Percentiles rank a stretch among this genome's conserved stretches.
Evolutionary conservation across 2,113 vertebrate species (phyloP).

Genomic region (Tragelaphus imberbis): DNA sequence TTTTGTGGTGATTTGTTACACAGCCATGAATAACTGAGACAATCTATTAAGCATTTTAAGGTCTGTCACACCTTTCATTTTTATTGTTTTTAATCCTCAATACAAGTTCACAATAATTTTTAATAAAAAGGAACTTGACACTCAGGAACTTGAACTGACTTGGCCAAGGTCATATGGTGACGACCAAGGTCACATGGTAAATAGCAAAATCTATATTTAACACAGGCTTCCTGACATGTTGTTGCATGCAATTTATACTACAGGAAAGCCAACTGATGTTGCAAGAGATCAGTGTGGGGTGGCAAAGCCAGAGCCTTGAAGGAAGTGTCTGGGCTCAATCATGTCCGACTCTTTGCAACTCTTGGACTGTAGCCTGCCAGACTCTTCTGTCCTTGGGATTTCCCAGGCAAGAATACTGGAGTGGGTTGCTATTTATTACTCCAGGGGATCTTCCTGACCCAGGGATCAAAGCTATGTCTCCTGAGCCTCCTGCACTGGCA

Average conservation of each 20-base stretch:
- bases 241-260: neutral
- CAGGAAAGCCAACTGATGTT: neutral
- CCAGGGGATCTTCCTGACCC: neutral
- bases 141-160: neutral
- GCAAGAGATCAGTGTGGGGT: neutral
- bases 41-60: neutral
- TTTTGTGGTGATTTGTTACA: neutral
- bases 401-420: neutral
- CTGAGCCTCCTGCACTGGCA: neutral
- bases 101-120: neutral
- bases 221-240: neutral
- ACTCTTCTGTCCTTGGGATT: neutral
- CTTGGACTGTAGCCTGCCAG: neutral
- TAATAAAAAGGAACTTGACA: neutral
- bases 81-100: slow-evolving; percentile 1
- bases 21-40: neutral
- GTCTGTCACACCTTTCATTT: neutral
- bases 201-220: neutral
- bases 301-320: neutral
- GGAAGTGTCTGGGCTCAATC: neutral
- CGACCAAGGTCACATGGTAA: neutral
- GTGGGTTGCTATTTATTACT: neutral
- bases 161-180: neutral
- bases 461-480: neutral
- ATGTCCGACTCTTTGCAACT: neutral